Percentiles rank a stretch among this genome's conserved stretches.
These are phyloP conservation scores for Peribatodes rhomboidaria DNA, from an alignment of 2,888 invertebrate genomes.

Conservation along the genomic window DNA sequence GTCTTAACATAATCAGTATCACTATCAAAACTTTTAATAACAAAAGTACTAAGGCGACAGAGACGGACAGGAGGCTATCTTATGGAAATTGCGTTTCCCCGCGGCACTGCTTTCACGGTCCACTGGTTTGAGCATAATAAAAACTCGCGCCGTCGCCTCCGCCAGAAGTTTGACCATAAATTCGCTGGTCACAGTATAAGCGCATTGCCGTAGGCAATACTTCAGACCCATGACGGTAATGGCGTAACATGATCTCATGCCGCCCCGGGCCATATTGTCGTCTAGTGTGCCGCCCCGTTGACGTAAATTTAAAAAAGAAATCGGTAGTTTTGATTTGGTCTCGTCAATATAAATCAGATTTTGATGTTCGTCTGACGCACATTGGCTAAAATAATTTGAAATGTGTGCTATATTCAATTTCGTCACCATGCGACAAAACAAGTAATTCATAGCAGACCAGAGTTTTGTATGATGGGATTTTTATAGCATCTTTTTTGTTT, in stretches of 20 bases:
- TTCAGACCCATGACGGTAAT: slow-evolving; percentile 52
- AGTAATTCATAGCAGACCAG: too few relatives aligned
- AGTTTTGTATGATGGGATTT: too few relatives aligned
- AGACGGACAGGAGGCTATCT: slow-evolving; percentile 76
- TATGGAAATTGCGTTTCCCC: slow-evolving; percentile 84
- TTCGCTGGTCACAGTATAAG: slow-evolving; percentile 76
- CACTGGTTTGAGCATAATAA: slow-evolving; percentile 87
- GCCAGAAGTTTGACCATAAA: slow-evolving; percentile 87
- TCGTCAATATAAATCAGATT: too few relatives aligned
- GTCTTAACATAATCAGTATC: slow-evolving; percentile 21
- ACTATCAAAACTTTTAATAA: slow-evolving; percentile 76
- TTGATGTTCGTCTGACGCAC: too few relatives aligned
- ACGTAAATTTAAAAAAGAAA: too few relatives aligned
- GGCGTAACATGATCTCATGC: background rate
- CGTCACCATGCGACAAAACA: too few relatives aligned
- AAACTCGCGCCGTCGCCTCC: slow-evolving; percentile 86
- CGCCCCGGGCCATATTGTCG: background rate
- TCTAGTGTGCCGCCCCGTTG: background rate
- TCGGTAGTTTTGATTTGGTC: too few relatives aligned
- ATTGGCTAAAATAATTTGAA: too few relatives aligned
- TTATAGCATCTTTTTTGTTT: too few relatives aligned
- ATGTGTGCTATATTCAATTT: too few relatives aligned
- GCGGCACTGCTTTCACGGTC: slow-evolving; percentile 86
- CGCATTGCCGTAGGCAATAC: slow-evolving; percentile 71
- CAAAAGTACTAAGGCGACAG: slow-evolving; percentile 81